Base-by-base conservation (phyloP, 2,888 invertebrate species). In the Chelonus formosanus region DNA sequence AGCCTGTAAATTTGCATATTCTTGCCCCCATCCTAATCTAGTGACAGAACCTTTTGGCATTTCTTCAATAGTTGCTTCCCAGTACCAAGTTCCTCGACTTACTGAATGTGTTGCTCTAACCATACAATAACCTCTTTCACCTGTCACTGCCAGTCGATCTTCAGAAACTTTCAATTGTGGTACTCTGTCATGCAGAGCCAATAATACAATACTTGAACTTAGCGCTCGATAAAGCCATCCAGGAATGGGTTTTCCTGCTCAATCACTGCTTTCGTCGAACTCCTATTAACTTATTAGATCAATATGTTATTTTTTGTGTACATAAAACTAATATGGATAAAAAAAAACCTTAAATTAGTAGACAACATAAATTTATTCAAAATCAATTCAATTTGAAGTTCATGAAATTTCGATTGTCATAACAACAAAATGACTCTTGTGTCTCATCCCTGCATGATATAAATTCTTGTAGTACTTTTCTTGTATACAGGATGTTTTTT, bases 221-320 rank as follows among this genome's bases (percentile, higher is more conserved):
- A 96, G 87, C 0, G 94, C 92, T 20, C 98, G 90, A 84, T 98
- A 98, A 50, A 98, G 84, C 94, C 97, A 98, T 3, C 97, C 97
- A 0, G 98, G 98, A 76, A 99, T 98, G 3, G 97, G 97, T 85
- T 98, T 97, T n/a, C 98, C 97, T 63, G 97, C 97, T 95, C 96
- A 97, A 82, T 98, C 98, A 73, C 94, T 92, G 82, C 95, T 96
- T 84, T 98, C 98, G 84, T 98, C 98, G 84, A 97, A 98, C 83
- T 98, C 97, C 90, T 95, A 85, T 6, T 40, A 20, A 8, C 31
- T 57, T 31, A 7, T 6, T 7, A 32, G n/a, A n/a, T n/a, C 8
- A 58, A 4, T 57, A n/a, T 32, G 34, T 7, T 56, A 6, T 31
- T 56, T 31, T 10, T 35, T 55, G n/a, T 55, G n/a, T 20, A 56